These are phyloP conservation scores for Aleiodes testaceus DNA, from an alignment of 2,888 invertebrate species.

Conservation along the genomic window DNA sequence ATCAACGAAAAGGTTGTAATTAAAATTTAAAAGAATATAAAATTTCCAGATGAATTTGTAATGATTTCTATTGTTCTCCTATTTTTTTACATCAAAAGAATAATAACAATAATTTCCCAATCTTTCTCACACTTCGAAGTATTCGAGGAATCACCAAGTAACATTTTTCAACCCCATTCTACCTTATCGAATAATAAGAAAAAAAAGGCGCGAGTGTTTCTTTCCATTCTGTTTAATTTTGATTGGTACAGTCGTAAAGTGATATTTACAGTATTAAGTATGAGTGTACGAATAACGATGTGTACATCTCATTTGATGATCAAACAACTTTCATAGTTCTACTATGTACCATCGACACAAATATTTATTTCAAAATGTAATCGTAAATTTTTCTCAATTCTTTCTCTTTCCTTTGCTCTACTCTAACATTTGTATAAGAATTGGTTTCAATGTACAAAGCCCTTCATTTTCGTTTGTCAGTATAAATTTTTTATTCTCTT, in stretches of 20 bases:
- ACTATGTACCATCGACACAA: conserved; percentile 20
- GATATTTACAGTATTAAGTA: conserved; percentile 47
- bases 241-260: conserved; percentile 42
- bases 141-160: not conserved
- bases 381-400: conserved; percentile 18
- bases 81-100: too few species aligned
- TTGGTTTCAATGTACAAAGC: conserved; percentile 37
- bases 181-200: too few species aligned
- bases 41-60: too few species aligned
- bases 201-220: conserved; percentile 2
- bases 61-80: too few species aligned
- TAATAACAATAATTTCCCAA: too few species aligned
- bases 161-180: conserved; percentile 17
- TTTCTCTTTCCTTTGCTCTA: not conserved
- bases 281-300: conserved; percentile 40
- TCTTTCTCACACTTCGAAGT: too few species aligned
- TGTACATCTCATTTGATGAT: conserved; percentile 35
- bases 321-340: conserved; percentile 18
- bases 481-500: conserved; percentile 12
- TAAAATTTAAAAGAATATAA: too few species aligned
- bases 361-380: conserved; percentile 24
- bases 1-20: too few species aligned
- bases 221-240: conserved; percentile 21
- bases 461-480: conserved; percentile 14
- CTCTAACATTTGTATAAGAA: conserved; percentile 22